phyloP scores from a whole-genome alignment of 2,113 vertebrate genomes.

The Tragulus kanchil region DNA sequence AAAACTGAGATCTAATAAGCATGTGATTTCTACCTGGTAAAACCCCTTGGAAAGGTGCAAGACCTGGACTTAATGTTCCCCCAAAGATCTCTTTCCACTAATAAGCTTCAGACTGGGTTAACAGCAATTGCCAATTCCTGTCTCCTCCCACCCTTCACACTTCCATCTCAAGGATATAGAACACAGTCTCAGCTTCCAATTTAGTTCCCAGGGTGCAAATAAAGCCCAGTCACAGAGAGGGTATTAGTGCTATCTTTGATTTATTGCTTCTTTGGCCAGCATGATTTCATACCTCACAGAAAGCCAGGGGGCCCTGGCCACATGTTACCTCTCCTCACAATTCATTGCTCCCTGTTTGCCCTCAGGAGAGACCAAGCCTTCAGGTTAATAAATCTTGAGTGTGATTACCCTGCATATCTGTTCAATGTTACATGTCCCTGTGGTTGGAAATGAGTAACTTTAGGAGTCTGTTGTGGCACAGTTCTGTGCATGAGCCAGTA shows the following conservation, averaged over 20 bases:
- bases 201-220: background rate
- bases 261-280: background rate
- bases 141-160: background rate
- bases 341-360: constrained; percentile 1
- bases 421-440: background rate
- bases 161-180: background rate
- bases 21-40: background rate
- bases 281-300: background rate
- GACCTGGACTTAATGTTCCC: background rate
- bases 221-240: background rate
- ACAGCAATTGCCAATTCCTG: background rate
- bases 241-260: background rate
- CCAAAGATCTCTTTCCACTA: background rate
- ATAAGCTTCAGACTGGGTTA: background rate
- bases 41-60: background rate
- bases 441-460: background rate
- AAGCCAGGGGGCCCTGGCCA: background rate
- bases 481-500: background rate
- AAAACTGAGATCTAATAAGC: constrained; percentile 25
- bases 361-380: background rate
- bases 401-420: background rate
- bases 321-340: background rate
- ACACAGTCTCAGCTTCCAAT: background rate
- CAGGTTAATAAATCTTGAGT: background rate
- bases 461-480: background rate